phyloP scores from a whole-genome alignment of 2,888 invertebrate species.

The Apotomis turbidana region DNA sequence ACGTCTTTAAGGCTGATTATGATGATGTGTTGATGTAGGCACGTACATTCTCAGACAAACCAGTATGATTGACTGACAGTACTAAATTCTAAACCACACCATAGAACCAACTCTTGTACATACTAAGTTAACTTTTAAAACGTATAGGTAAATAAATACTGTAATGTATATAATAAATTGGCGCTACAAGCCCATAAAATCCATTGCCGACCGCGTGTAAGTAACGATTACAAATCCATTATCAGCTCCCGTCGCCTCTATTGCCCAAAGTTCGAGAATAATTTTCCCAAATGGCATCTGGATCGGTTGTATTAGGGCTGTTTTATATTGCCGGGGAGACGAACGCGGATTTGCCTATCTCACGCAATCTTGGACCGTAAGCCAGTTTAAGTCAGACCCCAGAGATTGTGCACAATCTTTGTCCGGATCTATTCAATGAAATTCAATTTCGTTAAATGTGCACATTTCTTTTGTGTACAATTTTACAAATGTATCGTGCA shows the following conservation, averaged over 20 bases:
- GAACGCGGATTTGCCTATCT: constrained; percentile 70
- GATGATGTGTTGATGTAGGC: too few relatives aligned
- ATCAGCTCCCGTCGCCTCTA: constrained; percentile 33
- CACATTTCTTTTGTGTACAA: constrained; percentile 59
- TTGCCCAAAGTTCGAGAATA: constrained; percentile 34
- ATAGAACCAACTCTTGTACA: too few relatives aligned
- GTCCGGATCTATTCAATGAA: constrained; percentile 73
- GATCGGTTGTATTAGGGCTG: constrained; percentile 56
- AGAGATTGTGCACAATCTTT: constrained; percentile 67
- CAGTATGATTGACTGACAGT: too few relatives aligned
- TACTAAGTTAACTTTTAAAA: too few relatives aligned
- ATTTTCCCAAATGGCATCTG: constrained; percentile 45
- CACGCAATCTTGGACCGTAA: constrained; percentile 72
- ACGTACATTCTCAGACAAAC: too few relatives aligned
- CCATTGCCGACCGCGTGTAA: constrained; percentile 24
- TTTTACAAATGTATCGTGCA: constrained; percentile 39
- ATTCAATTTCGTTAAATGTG: constrained; percentile 72
- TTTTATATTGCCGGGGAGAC: constrained; percentile 63
- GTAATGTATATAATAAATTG: background rate
- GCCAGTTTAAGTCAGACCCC: constrained; percentile 71
- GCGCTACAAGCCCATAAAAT: constrained; percentile 7
- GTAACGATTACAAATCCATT: constrained; percentile 37
- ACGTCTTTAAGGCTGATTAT: too few relatives aligned
- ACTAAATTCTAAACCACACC: too few relatives aligned
- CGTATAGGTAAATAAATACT: too few relatives aligned